Evolutionary conservation across 2,797 vertebrate genomes (phyloP).

Genomic region (Danionella dracula): DNA sequence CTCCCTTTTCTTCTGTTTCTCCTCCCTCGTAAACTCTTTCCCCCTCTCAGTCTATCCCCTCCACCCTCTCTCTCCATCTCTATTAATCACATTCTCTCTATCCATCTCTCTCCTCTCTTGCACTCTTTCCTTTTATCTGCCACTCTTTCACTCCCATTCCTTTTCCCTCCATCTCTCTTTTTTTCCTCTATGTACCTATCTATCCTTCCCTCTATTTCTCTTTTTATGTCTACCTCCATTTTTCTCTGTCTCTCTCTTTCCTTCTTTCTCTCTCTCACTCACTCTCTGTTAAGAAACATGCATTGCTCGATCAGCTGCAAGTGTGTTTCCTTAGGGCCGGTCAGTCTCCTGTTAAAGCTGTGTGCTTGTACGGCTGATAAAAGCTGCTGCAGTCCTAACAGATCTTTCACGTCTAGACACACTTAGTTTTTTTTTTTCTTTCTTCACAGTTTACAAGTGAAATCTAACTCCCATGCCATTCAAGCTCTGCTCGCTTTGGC

Average conservation of each 20-base stretch:
- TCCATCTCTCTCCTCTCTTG: too few relatives aligned
- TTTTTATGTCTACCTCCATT: not conserved
- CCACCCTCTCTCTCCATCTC: too few relatives aligned
- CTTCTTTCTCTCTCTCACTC: not conserved
- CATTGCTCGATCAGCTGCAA: conserved; percentile 6
- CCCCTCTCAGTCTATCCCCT: too few relatives aligned
- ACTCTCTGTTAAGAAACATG: not conserved
- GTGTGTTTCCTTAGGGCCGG: not conserved
- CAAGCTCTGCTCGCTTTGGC: not conserved
- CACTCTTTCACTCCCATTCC: too few relatives aligned
- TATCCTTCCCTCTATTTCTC: too few relatives aligned
- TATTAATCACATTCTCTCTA: too few relatives aligned
- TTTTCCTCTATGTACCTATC: too few relatives aligned
- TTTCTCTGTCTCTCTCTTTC: not conserved
- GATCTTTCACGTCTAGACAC: not conserved
- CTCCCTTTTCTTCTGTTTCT: too few relatives aligned
- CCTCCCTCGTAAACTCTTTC: too few relatives aligned
- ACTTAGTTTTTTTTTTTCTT: not conserved
- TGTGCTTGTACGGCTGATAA: not conserved
- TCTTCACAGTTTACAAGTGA: not conserved
- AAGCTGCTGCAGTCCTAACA: not conserved
- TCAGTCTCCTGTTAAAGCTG: not conserved
- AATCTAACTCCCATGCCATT: not conserved
- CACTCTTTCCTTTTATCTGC: too few relatives aligned
- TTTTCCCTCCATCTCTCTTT: too few relatives aligned